phyloP scores from a whole-genome alignment of 2,797 vertebrate genomes.

The Chaunax sp. region DNA sequence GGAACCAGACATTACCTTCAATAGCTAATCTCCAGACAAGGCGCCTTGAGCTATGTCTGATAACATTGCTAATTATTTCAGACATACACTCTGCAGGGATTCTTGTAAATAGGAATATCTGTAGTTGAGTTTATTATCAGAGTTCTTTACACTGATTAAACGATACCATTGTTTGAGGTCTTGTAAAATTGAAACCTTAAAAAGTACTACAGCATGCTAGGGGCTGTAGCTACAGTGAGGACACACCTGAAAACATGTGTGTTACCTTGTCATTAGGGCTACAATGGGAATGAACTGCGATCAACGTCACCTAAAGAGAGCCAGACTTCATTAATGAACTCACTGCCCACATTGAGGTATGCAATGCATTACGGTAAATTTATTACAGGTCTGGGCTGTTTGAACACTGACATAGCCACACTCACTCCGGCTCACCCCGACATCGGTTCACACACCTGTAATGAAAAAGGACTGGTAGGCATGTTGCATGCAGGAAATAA shows the following conservation, averaged over 20 bases:
- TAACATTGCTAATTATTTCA: slow-evolving; percentile 75
- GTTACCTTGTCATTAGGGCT: slow-evolving; percentile 69
- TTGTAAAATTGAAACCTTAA: slow-evolving; percentile 33
- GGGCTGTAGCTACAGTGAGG: slow-evolving; percentile 33
- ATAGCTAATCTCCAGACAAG: slow-evolving; percentile 75
- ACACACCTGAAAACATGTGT: slow-evolving; percentile 80
- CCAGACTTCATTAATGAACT: slow-evolving; percentile 72
- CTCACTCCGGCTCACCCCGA: slow-evolving; percentile 36
- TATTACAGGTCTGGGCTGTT: slow-evolving; percentile 66
- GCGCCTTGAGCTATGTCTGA: slow-evolving; percentile 74
- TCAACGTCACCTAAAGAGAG: slow-evolving; percentile 64
- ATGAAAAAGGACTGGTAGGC: slow-evolving; percentile 57
- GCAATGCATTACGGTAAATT: slow-evolving; percentile 73
- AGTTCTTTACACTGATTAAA: slow-evolving; percentile 52
- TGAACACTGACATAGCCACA: slow-evolving; percentile 51
- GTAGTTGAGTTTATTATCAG: slow-evolving; percentile 57
- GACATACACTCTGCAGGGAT: slow-evolving; percentile 57
- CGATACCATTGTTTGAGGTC: slow-evolving; percentile 48
- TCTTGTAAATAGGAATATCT: slow-evolving; percentile 71
- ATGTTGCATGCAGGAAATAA: slow-evolving; percentile 65
- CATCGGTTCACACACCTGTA: slow-evolving; percentile 67
- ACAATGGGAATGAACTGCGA: slow-evolving; percentile 82
- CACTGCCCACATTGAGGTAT: slow-evolving; percentile 58
- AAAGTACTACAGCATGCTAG: slow-evolving; percentile 29
- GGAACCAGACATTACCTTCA: slow-evolving; percentile 78